Base-by-base conservation (phyloP, 2,888 invertebrate species). In the Euphydryas editha region DNA sequence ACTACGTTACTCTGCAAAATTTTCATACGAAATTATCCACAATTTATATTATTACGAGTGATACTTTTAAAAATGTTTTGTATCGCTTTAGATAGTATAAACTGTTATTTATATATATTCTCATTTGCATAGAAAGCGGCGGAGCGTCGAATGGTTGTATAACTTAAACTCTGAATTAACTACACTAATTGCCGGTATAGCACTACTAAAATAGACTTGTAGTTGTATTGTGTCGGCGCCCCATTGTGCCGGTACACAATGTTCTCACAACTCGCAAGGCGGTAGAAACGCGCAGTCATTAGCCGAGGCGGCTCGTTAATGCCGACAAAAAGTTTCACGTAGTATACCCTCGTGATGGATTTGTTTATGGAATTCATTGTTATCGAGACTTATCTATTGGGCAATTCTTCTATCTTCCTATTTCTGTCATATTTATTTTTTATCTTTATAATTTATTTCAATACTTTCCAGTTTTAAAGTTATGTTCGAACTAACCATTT, bases 311-410 rank as follows among this genome's bases (percentile, higher is more conserved):
- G 77, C 82, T 86, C 81, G 84, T 87, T 86, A 83, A 81, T 78
- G 78, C 74, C 77, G 72, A 81, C 83, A 86, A 89, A 88, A 88
- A 88, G 76, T 78, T 76, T 71, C 71, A 74, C 79, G 71, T 80
- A 30, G 30, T 5, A 78, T 78, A 78, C 73, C 70, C 73, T 77
- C 76, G 82, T 87, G 87, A 91, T 90, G 90, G 88, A 89, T 88
- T 84, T 81, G 75, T 87, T 83, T 77, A 79, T 82, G 78, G 81
- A 80, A 83, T 80, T 77, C 78, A 81, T 83, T 81, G 81, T 83
- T 83, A 82, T 84, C 79, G 80, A 75, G 74, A 77, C 78, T 81
- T 78, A 83, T 85, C 85, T 86, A 87, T 88, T 87, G 87, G 87
- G 80, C 87, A 80, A 86, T 84, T 86, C 82, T 79, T 79, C 78